Evolutionary conservation across 2,888 invertebrate genomes (phyloP).

Genomic region (Ochlodes sylvanus): DNA sequence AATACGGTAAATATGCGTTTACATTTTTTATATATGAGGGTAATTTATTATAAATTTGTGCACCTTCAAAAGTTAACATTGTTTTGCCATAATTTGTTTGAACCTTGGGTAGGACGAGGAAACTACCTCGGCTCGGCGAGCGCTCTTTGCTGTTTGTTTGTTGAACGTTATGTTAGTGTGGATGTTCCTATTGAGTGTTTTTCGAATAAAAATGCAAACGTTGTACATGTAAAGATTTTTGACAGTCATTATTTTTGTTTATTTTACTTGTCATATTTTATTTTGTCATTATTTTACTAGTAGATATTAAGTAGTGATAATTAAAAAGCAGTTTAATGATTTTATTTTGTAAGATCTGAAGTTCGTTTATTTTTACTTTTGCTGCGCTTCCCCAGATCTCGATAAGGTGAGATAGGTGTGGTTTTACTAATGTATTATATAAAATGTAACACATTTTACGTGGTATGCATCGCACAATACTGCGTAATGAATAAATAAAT

Average conservation of each 20-base stretch:
- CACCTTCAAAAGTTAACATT: neutral
- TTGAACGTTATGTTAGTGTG: too few species aligned
- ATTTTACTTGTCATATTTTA: too few species aligned
- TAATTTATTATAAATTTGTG: neutral
- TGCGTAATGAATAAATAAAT: neutral
- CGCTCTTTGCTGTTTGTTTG: neutral
- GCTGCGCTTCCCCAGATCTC: neutral
- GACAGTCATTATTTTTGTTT: neutral
- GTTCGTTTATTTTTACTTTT: neutral
- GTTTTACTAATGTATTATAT: neutral
- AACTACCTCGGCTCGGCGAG: neutral
- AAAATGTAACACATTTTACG: neutral
- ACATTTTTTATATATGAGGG: neutral
- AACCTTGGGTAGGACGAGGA: neutral
- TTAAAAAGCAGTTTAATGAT: neutral
- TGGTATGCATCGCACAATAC: neutral
- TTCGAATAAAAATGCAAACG: neutral
- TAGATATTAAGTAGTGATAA: neutral
- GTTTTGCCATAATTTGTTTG: neutral
- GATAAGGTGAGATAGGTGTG: neutral
- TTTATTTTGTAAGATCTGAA: neutral
- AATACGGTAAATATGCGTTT: too few species aligned
- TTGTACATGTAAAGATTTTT: neutral
- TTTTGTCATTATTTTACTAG: neutral
- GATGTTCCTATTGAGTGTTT: neutral